Conservation (phyloP, 1,140 invertebrate genomes). For the Macrosteles quadrilineatus region DNA sequence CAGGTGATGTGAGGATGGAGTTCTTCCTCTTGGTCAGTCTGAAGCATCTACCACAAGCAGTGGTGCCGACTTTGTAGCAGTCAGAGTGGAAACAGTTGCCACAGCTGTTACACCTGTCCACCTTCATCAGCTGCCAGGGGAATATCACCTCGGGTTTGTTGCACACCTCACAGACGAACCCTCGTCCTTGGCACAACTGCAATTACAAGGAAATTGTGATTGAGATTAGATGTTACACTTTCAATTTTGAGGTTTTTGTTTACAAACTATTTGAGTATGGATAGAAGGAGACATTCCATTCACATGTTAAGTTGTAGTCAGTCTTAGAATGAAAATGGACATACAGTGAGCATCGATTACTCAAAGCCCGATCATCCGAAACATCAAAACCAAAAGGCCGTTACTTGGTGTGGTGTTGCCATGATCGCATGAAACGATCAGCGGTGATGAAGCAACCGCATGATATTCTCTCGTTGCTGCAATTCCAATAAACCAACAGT, state of each 20-base stretch:
- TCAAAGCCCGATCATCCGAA: too few relatives aligned
- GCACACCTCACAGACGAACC: constrained; percentile 82
- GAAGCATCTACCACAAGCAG: constrained; percentile 33
- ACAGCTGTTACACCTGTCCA: constrained; percentile 65
- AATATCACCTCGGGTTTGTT: constrained; percentile 67
- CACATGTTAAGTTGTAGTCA: not conserved
- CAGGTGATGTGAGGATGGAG: not conserved
- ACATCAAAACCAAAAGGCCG: too few relatives aligned
- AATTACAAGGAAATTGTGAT: constrained; percentile 48
- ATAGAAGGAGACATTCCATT: not conserved
- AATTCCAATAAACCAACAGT: too few relatives aligned
- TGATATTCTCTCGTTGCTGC: too few relatives aligned
- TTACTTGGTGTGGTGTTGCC: too few relatives aligned
- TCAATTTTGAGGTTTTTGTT: constrained; percentile 27
- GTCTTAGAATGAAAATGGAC: not conserved
- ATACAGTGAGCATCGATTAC: too few relatives aligned
- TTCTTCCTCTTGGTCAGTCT: constrained; percentile 10
- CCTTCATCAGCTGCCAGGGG: constrained; percentile 73
- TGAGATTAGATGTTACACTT: constrained; percentile 7
- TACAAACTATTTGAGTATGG: not conserved
- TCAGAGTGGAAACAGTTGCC: constrained; percentile 63
- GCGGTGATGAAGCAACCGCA: too few relatives aligned
- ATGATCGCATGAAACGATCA: too few relatives aligned
- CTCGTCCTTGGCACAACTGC: constrained; percentile 72
- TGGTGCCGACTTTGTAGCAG: constrained; percentile 52